Conservation (phyloP, 2,113 vertebrate genomes). For the Ceratotherium simum region DNA sequence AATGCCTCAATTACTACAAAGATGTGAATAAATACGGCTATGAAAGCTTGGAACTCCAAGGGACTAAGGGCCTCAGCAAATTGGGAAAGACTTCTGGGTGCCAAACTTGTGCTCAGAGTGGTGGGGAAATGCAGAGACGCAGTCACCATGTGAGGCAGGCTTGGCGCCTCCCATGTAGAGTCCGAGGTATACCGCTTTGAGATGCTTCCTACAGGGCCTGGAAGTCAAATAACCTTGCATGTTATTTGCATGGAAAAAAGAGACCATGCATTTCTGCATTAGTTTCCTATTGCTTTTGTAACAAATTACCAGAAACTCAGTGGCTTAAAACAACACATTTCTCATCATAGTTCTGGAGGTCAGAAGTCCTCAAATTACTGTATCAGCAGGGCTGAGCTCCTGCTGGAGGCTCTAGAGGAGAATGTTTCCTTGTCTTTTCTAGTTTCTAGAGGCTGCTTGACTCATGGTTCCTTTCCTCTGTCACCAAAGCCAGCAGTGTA, state of each 20-base stretch:
- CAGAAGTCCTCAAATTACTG: not conserved
- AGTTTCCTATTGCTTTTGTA: not conserved
- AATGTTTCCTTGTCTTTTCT: not conserved
- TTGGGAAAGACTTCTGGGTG: not conserved
- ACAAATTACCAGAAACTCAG: not conserved
- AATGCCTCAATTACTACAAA: not conserved
- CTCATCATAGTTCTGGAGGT: not conserved
- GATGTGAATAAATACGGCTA: not conserved
- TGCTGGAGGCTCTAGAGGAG: not conserved
- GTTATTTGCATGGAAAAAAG: not conserved
- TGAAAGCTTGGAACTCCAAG: no score
- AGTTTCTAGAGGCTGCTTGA: not conserved
- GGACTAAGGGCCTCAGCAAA: not conserved
- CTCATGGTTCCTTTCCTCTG: not conserved
- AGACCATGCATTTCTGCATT: not conserved
- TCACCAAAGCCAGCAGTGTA: not conserved
- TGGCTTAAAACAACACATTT: not conserved
- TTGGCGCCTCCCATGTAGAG: not conserved
- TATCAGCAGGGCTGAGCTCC: not conserved
- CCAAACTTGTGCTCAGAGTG: not conserved
- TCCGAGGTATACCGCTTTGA: not conserved
- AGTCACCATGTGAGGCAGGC: fast-evolving
- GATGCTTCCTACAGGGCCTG: not conserved
- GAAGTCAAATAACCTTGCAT: not conserved
- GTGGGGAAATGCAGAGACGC: not conserved